A percentile compares a stretch with the other conserved stretches of the same genome.
Conservation (phyloP, 64 coral and sea anemone genomes). For the Platygyra sinensis region DNA sequence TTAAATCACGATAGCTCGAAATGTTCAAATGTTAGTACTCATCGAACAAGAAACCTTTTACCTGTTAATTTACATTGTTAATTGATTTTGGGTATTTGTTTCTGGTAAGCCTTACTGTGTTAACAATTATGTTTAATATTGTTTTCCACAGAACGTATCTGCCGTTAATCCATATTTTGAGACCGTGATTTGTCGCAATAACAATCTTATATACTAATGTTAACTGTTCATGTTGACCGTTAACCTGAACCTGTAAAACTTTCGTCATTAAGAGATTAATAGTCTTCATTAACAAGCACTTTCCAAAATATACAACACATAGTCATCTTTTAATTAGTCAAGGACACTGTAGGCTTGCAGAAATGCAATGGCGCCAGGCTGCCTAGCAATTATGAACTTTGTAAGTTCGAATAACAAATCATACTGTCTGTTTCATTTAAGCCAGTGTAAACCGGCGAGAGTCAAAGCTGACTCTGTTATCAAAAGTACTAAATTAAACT, state of each 20-base stretch:
- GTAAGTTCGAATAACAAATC: neutral
- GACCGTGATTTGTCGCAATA: no score
- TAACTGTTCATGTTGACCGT: no score
- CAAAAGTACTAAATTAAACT: no score
- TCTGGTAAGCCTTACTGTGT: neutral
- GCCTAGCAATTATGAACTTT: neutral
- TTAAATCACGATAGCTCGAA: neutral
- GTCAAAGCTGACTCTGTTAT: no score
- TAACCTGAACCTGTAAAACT: no score
- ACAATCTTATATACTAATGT: no score
- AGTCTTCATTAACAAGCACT: no score
- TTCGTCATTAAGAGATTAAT: no score
- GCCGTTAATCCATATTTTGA: neutral
- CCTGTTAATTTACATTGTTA: neutral
- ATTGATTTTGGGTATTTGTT: neutral
- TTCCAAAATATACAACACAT: no score
- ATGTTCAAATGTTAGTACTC: neutral
- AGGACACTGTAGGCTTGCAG: neutral
- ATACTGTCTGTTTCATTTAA: no score
- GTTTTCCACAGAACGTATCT: neutral
- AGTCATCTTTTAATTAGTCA: neutral
- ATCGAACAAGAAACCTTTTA: neutral
- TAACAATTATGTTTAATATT: neutral
- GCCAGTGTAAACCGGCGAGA: no score
- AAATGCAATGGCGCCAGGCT: neutral